These are phyloP conservation scores for Homalodisca vitripennis DNA, from an alignment of 1,140 invertebrate genomes.

Conservation along the genomic window DNA sequence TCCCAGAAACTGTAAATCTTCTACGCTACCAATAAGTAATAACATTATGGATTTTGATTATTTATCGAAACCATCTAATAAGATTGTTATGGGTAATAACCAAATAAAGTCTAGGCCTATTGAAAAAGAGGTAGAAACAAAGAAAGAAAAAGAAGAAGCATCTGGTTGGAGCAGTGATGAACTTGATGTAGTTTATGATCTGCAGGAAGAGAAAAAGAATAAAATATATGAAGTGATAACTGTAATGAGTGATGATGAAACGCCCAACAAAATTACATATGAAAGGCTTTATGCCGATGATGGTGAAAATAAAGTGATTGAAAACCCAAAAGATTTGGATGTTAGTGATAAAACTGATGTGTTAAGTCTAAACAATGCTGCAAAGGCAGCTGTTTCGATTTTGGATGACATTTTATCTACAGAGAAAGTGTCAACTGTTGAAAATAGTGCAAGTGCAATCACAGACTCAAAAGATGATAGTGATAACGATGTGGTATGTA, in stretches of 20 bases:
- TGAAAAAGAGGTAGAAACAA: not conserved
- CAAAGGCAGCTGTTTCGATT: not conserved
- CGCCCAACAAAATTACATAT: not conserved
- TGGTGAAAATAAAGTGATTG: not conserved
- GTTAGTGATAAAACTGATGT: not conserved
- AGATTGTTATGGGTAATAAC: not conserved
- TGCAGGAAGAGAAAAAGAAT: constrained; percentile 22
- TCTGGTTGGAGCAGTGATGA: constrained; percentile 21
- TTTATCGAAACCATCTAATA: not conserved
- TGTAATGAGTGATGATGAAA: constrained; percentile 20
- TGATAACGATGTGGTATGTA: constrained; percentile 4
- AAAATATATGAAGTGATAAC: constrained; percentile 25
- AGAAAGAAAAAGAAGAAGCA: not conserved
- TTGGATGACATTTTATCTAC: not conserved
- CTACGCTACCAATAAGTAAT: not conserved
- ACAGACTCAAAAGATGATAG: not conserved
- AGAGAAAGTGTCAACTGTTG: not conserved
- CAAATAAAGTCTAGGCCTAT: not conserved
- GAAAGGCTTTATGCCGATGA: constrained; percentile 5
- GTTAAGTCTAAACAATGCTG: not conserved
- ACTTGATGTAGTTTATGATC: not conserved
- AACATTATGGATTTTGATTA: not conserved
- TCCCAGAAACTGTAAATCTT: not conserved
- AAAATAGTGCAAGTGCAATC: not conserved
- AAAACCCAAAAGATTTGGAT: not conserved